phyloP scores from a whole-genome alignment of 2,113 vertebrate species.

The Corydoras maculifer region DNA sequence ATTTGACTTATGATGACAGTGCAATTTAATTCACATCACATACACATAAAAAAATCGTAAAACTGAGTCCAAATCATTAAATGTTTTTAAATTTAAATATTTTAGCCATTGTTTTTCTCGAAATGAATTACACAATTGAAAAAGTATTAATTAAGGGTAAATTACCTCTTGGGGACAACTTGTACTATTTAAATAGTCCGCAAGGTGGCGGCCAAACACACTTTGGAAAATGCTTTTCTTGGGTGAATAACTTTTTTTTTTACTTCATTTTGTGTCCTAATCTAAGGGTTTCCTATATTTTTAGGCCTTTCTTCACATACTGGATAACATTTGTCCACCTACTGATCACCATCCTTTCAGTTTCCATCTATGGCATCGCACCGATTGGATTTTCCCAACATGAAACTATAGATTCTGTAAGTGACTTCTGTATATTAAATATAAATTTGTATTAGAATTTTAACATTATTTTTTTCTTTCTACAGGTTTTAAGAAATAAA shows the following conservation, averaged over 20 bases:
- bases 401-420: conserved; percentile 94
- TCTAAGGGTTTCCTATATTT: neutral
- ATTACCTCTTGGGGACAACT: no score
- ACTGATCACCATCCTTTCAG: conserved; percentile 89
- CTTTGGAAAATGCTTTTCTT: no score
- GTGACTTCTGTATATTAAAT: conserved; percentile 42
- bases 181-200: no score
- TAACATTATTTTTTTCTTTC: conserved; percentile 12
- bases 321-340: conserved; percentile 97
- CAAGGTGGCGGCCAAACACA: no score
- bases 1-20: no score
- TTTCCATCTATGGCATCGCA: conserved; percentile 92
- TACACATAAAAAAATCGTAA: no score
- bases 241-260: conserved; percentile 2
- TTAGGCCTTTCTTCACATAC: conserved; percentile 96
- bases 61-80: no score
- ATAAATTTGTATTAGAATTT: neutral
- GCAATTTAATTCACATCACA: no score
- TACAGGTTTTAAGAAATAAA: conserved; percentile 90
- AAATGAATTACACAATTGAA: no score
- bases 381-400: conserved; percentile 97
- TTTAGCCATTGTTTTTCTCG: no score
- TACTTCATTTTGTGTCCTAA: neutral
- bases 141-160: no score
- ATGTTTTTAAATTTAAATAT: no score